These are phyloP conservation scores for Corythornis madagascariensis DNA, from an alignment of 2,113 vertebrate species.

Conservation along the genomic window DNA sequence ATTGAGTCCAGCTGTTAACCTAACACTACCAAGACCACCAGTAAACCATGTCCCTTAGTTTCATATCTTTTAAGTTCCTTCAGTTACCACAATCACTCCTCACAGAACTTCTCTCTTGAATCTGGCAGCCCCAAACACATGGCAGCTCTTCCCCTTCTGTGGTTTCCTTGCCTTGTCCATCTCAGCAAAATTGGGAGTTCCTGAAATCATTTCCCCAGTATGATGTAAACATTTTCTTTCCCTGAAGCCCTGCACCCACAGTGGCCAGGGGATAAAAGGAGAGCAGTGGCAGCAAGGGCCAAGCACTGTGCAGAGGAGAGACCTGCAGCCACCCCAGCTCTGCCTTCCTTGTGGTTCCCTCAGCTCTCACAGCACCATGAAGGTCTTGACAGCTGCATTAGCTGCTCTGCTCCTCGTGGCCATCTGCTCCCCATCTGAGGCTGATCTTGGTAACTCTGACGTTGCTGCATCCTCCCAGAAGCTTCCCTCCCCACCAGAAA, in stretches of 20 bases:
- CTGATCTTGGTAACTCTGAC: rapidly evolving
- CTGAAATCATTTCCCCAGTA: background rate
- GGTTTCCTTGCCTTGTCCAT: background rate
- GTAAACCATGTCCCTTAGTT: no score
- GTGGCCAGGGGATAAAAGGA: background rate
- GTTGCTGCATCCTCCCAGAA: rapidly evolving
- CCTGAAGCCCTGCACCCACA: background rate
- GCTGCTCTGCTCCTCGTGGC: background rate
- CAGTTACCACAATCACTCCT: background rate
- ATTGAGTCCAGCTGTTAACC: no score
- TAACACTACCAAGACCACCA: no score
- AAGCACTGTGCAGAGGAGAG: rapidly evolving
- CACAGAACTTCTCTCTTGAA: background rate
- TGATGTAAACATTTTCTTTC: background rate
- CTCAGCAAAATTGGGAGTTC: background rate
- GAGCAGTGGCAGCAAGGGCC: background rate
- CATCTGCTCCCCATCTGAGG: background rate
- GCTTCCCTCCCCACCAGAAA: rapidly evolving
- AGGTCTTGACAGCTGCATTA: background rate
- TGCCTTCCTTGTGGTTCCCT: rapidly evolving
- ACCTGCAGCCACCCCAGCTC: background rate
- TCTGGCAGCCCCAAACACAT: background rate
- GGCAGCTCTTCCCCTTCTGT: background rate
- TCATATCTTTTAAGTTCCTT: no score
- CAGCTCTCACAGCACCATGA: background rate